These are phyloP conservation scores for Candidula unifasciata DNA, from an alignment of 2,888 invertebrate genomes.

Conservation along the genomic window DNA sequence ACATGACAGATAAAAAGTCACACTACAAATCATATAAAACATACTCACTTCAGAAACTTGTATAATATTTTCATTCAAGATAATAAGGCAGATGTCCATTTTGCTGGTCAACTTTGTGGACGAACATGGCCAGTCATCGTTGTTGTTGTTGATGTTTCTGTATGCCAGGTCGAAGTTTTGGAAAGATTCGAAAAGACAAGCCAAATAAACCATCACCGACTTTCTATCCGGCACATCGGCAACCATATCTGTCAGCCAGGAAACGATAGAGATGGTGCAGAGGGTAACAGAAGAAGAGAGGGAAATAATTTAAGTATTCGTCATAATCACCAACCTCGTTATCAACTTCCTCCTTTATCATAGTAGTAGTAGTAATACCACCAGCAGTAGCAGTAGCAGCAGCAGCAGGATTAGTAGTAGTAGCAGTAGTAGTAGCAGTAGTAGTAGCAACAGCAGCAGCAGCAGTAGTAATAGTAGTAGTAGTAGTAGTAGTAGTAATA, in stretches of 20 bases:
- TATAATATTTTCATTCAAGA: too few relatives aligned
- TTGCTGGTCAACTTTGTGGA: not conserved
- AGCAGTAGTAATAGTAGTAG: not conserved
- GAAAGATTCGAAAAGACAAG: slow-evolving; percentile 93
- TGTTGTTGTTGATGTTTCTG: slow-evolving; percentile 9
- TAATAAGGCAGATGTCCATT: slow-evolving; percentile 17
- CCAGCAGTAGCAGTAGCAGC: slow-evolving; percentile 9
- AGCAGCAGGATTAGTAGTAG: not conserved
- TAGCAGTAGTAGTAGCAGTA: not conserved
- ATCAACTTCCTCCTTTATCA: too few relatives aligned
- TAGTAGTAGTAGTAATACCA: slow-evolving; percentile 3
- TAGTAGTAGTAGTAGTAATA: not conserved
- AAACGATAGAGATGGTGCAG: too few relatives aligned
- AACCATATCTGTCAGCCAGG: slow-evolving; percentile 85
- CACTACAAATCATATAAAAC: not conserved
- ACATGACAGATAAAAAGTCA: not conserved
- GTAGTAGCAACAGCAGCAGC: not conserved
- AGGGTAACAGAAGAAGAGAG: too few relatives aligned
- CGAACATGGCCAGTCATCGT: slow-evolving; percentile 11
- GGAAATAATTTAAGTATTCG: too few relatives aligned
- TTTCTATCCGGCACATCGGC: slow-evolving; percentile 94
- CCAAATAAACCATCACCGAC: slow-evolving; percentile 95
- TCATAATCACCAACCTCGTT: too few relatives aligned
- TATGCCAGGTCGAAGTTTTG: slow-evolving; percentile 63
- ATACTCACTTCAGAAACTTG: too few relatives aligned